phyloP scores from a whole-genome alignment of 2,797 vertebrate genomes.

The Xenopus petersii region DNA sequence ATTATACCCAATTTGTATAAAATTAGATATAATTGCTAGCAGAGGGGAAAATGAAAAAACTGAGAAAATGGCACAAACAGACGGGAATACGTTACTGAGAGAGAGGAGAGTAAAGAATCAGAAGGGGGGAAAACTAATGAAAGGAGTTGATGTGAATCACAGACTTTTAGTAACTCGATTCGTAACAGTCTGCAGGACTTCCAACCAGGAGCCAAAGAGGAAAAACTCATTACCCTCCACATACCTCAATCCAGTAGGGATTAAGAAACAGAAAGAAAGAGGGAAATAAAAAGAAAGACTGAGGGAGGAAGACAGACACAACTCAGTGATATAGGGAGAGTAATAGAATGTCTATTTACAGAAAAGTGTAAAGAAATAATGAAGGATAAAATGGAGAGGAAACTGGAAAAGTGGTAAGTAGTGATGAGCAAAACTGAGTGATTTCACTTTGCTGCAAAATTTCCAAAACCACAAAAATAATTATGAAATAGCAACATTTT shows the following conservation, averaged over 20 bases:
- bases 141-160: slow-evolving; percentile 38
- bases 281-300: slow-evolving; percentile 5
- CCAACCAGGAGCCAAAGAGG: slow-evolving; percentile 29
- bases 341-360: too few species aligned
- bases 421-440: too few species aligned
- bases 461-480: too few species aligned
- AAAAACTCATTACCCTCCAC: slow-evolving; percentile 42
- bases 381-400: too few species aligned
- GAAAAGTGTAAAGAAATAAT: too few species aligned
- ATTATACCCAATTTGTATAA: too few species aligned
- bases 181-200: slow-evolving; percentile 42
- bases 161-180: slow-evolving; percentile 34
- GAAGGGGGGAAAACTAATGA: slow-evolving; percentile 13
- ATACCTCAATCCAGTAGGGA: slow-evolving; percentile 40
- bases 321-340: not conserved
- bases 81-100: not conserved
- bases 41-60: not conserved
- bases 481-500: too few species aligned
- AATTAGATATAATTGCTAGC: not conserved
- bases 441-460: too few species aligned
- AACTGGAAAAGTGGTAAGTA: too few species aligned
- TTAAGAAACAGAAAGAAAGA: slow-evolving; percentile 2
- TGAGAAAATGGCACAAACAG: not conserved
- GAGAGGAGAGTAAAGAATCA: not conserved
- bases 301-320: not conserved